Conservation (phyloP, 2,888 invertebrate species). For the Noctua comes region DNA sequence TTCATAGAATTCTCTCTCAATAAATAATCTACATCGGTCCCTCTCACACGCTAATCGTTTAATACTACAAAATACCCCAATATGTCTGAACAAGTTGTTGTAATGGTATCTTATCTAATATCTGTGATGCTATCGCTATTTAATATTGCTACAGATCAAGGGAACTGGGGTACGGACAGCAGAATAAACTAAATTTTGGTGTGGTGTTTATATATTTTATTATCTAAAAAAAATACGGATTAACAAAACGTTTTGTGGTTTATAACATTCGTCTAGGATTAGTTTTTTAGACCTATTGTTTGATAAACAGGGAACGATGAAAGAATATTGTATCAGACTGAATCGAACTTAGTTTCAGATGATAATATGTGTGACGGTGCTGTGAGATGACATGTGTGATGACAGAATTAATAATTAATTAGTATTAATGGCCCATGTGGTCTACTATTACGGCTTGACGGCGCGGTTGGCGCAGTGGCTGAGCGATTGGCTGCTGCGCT, state of each 20-base stretch:
- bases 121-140: slow-evolving; percentile 80
- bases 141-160: slow-evolving; percentile 76
- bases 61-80: slow-evolving; percentile 61
- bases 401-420: not conserved
- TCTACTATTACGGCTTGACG: too few relatives aligned
- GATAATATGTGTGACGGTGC: not conserved
- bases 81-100: slow-evolving; percentile 68
- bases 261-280: not conserved
- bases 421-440: too few relatives aligned
- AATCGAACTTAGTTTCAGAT: not conserved
- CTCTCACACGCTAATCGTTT: slow-evolving; percentile 44
- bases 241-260: not conserved
- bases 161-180: slow-evolving; percentile 72
- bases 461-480: too few relatives aligned
- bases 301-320: too few relatives aligned
- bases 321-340: too few relatives aligned
- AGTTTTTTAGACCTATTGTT: not conserved
- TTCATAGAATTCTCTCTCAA: slow-evolving; percentile 28
- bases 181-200: slow-evolving; percentile 56
- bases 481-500: too few relatives aligned
- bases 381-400: not conserved
- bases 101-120: slow-evolving; percentile 80
- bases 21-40: not conserved
- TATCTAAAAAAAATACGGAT: not conserved
- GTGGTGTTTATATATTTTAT: too few relatives aligned